These are phyloP conservation scores for Selenia dentaria DNA, from an alignment of 2,888 invertebrate genomes.

Conservation along the genomic window DNA sequence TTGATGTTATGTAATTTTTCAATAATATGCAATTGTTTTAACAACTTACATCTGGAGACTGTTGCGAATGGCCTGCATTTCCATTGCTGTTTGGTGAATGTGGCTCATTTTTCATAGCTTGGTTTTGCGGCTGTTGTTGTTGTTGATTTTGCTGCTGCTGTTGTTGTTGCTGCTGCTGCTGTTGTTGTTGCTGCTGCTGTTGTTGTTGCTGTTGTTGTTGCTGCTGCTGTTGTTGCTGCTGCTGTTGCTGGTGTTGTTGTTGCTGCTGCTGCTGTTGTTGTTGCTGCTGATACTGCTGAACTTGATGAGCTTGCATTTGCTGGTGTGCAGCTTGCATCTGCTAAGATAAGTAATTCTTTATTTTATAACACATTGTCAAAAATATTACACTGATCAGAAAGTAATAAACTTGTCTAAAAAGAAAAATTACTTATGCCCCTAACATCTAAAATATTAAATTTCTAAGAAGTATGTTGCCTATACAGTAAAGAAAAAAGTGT, in stretches of 20 bases:
- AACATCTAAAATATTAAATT: no score
- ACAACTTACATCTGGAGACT: slow-evolving; percentile 67
- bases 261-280: slow-evolving; percentile 57
- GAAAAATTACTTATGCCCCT: no score
- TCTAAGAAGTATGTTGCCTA: no score
- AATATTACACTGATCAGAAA: no score
- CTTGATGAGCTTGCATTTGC: slow-evolving; percentile 66
- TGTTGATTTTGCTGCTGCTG: slow-evolving; percentile 63
- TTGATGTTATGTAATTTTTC: no score
- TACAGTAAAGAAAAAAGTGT: no score
- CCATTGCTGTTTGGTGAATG: slow-evolving; percentile 74
- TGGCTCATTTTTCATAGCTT: slow-evolving; percentile 67
- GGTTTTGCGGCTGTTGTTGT: slow-evolving; percentile 60
- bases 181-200: slow-evolving; percentile 58
- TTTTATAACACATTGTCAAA: neutral
- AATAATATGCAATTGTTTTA: no score
- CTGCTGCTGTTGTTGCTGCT: slow-evolving; percentile 58
- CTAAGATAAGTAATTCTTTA: slow-evolving; percentile 24
- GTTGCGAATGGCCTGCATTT: slow-evolving; percentile 69
- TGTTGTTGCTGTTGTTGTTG: slow-evolving; percentile 61
- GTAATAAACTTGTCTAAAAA: no score
- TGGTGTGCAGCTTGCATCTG: slow-evolving; percentile 61
- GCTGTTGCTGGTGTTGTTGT: slow-evolving; percentile 59
- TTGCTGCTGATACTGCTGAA: slow-evolving; percentile 73
- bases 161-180: slow-evolving; percentile 57